These are phyloP conservation scores for Psittacula echo DNA, from an alignment of 2,797 vertebrate species.

Conservation along the genomic window DNA sequence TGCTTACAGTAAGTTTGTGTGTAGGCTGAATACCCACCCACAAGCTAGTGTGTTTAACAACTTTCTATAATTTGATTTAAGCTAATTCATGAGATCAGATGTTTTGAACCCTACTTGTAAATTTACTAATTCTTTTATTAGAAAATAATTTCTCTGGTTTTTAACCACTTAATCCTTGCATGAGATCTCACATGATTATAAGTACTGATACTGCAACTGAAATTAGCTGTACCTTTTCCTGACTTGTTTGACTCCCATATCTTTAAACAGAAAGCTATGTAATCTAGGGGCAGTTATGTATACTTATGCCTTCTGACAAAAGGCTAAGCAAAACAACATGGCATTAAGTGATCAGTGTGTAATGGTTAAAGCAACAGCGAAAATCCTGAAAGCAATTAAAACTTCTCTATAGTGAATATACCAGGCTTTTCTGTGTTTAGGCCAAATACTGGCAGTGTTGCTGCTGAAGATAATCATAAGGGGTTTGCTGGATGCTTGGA, in stretches of 20 bases:
- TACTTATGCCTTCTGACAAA: neutral
- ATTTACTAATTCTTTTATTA: neutral
- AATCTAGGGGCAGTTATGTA: neutral
- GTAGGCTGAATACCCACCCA: neutral
- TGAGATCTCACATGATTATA: neutral
- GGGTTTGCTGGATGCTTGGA: neutral
- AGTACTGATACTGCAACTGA: neutral
- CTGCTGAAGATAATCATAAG: neutral
- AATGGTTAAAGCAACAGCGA: neutral
- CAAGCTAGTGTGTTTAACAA: slow-evolving; percentile 7
- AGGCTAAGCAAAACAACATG: neutral
- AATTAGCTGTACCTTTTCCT: neutral
- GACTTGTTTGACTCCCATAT: neutral
- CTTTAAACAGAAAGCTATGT: neutral
- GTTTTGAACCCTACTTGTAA: neutral
- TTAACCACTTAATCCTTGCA: neutral
- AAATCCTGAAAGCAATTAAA: neutral
- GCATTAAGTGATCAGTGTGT: neutral
- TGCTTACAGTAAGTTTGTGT: neutral
- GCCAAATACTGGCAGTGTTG: neutral
- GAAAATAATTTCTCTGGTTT: neutral
- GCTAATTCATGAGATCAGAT: neutral
- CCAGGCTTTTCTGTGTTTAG: neutral
- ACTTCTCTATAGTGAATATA: neutral
- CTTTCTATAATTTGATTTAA: neutral